Percentiles rank a stretch among this genome's conserved stretches.
These are phyloP conservation scores for Dicrostonyx torquatus DNA, from an alignment of 2,797 vertebrate species.

Conservation along the genomic window DNA sequence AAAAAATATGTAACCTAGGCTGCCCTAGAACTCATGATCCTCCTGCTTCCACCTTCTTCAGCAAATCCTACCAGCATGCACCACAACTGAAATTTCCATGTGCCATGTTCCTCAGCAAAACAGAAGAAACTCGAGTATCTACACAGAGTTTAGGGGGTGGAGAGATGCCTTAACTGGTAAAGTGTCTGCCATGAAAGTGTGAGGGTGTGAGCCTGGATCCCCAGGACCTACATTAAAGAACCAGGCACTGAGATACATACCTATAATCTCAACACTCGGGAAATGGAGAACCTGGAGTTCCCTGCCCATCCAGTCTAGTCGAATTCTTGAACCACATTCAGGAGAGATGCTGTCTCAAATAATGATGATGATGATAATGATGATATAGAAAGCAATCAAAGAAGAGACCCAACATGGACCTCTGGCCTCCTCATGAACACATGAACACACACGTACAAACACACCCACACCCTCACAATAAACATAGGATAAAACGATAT, in stretches of 20 bases:
- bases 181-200: background rate
- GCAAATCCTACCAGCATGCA: no score
- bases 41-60: no score
- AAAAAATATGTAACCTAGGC: no score
- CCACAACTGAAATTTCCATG: background rate
- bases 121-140: background rate
- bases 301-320: background rate
- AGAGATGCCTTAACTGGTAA: background rate
- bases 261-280: background rate
- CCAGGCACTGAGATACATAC: background rate
- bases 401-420: background rate
- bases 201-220: background rate
- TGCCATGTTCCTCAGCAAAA: conserved; percentile 24
- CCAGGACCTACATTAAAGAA: background rate
- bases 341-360: background rate
- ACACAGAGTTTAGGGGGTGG: background rate
- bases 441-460: background rate
- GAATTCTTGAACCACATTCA: background rate
- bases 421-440: background rate
- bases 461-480: background rate
- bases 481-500: background rate
- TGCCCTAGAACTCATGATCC: no score
- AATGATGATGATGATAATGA: background rate
- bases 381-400: background rate
- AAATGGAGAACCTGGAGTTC: background rate